Evolutionary conservation across 2,888 invertebrate genomes (phyloP).

Genomic region (Amblyteles armatorius): DNA sequence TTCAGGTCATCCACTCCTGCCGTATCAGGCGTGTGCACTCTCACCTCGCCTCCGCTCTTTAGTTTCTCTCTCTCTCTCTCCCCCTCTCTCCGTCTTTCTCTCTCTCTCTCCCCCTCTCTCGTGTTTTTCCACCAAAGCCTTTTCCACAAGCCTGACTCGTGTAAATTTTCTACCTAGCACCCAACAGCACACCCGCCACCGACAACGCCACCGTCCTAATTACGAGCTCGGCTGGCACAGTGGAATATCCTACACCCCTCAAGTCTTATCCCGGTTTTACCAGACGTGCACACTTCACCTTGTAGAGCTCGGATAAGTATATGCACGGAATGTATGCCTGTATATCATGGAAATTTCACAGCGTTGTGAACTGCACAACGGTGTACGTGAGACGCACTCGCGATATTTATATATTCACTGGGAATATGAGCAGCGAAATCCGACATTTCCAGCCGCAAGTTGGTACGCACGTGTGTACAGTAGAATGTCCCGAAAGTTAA

Average conservation of each 20-base stretch:
- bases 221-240: constrained; percentile 61
- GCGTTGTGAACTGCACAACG: constrained; percentile 25
- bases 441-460: constrained; percentile 15
- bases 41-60: constrained; percentile 22
- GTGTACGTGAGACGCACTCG: constrained; percentile 26
- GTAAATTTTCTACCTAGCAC: constrained; percentile 57
- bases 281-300: constrained; percentile 58
- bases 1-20: constrained; percentile 62
- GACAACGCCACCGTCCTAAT: constrained; percentile 61
- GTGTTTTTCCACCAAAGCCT: constrained; percentile 58
- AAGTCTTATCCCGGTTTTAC: constrained; percentile 65
- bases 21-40: constrained; percentile 62
- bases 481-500: constrained; percentile 13
- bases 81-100: constrained; percentile 11
- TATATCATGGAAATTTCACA: not conserved
- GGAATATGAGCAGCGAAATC: constrained; percentile 45
- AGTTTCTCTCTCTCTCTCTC: constrained; percentile 30
- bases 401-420: constrained; percentile 46
- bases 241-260: constrained; percentile 50
- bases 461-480: not conserved
- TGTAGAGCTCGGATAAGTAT: constrained; percentile 4
- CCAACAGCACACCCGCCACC: constrained; percentile 52
- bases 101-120: constrained; percentile 8
- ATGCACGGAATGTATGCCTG: constrained; percentile 4
- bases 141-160: constrained; percentile 56